Base-by-base conservation (phyloP, 2,797 vertebrate genomes). In the Sebastolobus altivelis region DNA sequence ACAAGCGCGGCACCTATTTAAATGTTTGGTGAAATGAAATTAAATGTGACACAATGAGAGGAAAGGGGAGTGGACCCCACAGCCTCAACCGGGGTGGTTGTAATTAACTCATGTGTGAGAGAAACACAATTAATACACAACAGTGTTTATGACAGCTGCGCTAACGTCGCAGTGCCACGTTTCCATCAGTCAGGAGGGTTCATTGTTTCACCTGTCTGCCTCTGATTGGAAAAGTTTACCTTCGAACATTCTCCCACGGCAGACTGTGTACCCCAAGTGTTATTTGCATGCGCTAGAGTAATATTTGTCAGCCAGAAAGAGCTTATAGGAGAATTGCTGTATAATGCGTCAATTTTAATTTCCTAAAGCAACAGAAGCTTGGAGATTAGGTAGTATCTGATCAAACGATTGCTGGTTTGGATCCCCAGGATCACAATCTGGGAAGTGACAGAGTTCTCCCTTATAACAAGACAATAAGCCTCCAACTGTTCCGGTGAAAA, bases 11-110 rank as follows among this genome's bases (percentile, higher is more conserved):
- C 65, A 78, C 71, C 90, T 91, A 92, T 95, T 95, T 94, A 94
- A 94, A 95, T 92, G 90, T 94, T 93, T 86, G 87, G 89, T 85
- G 81, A 83, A 92, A 90, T 84, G 54, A 94, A 94, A 95, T 94
- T 77, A 93, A 91, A 93, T 92, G 91, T 94, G 95, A 95, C 95
- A 94, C 77, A 22, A 67, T 37, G 87, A 77, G 86, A 78, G 88
- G 89, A 91, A 87, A 83, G 81, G 88, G 80, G 89, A 92, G 91
- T 65, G 79, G 86, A 89, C 87, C 85, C 85, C 65, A 65, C 78
- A 65, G 89, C 83, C 86, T 86, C 82, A 38, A 81, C 87, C 68
- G 4, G 52, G 66, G 84, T 37, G 78, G 40, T 82, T 69, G 71
- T 93, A 94, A 95, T 95, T 94, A 94, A 93, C 89, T 94, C 78